Evolutionary conservation across 2,113 vertebrate species (phyloP), one percentile per base, ranked within the genome.

Genomic region (Cebus imitator): DNA sequence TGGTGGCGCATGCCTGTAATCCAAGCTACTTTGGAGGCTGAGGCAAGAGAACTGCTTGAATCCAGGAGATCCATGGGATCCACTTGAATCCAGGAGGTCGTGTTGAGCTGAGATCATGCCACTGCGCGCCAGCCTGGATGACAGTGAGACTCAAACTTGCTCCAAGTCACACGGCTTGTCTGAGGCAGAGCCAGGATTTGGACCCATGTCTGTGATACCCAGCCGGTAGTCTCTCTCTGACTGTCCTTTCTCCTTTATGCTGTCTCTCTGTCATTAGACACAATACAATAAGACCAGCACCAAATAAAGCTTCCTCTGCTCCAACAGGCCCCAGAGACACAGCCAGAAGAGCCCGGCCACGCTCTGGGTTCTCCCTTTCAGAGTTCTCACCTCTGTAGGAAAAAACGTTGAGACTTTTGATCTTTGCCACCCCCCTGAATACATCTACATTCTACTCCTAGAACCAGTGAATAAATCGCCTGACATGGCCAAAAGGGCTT

Each of bases 311-410:
- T n/a, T 43, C 58, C 52, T 30, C 30, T 30, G 27, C 17, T 30
- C 18, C 80, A 6, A 6, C 4, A 0, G 18, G 30, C 45, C 57
- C 57, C 40, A 20, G 50, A 37, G 58, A 64, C 5, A 0, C 0
- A 37, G 35, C 48, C 20, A 30, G 35, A 73, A 68, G 37, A 50
- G 80, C 73, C 37, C 20, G 20, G n/a, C 40, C 25, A 13, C 64
- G 50, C 57, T 50, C 11, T 2, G 84, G 52, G 72, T 11, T 18
- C 76, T 45, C 50, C 45, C 27, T 66, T 64, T 14, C 43, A 16
- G 8, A 52, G 1, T 66, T 23, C 37, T 87, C 83, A 18, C 32
- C 27, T 30, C 30, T 52, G 43, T 6, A 35, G 57, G 13, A 4
- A 58, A 82, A 2, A 66, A 4, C 11, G 52, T 37, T 9, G 16